phyloP scores from a whole-genome alignment of 2,888 invertebrate species.

The Agrochola circellaris region DNA sequence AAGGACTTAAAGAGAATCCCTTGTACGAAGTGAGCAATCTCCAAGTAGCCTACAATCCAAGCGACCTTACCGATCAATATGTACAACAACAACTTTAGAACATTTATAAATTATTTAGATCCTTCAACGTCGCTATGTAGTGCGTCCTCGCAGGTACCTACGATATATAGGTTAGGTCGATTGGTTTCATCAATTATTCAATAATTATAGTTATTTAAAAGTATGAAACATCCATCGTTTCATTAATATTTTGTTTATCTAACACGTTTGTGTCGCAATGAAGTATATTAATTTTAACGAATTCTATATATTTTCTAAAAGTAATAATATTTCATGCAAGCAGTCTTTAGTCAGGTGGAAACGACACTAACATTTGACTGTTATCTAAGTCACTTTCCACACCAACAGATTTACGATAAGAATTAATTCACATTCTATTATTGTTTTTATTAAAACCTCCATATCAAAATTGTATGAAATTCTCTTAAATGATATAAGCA shows the following conservation, averaged over 20 bases:
- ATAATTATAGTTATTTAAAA: slow-evolving; percentile 63
- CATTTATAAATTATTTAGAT: slow-evolving; percentile 74
- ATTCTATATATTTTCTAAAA: slow-evolving; percentile 69
- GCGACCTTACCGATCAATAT: slow-evolving; percentile 86
- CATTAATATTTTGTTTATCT: slow-evolving; percentile 64
- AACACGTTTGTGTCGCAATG: slow-evolving; percentile 60
- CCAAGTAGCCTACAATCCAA: slow-evolving; percentile 87
- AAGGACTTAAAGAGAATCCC: slow-evolving; percentile 89
- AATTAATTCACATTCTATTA: slow-evolving; percentile 50
- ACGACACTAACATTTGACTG: slow-evolving; percentile 63
- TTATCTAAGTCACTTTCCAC: slow-evolving; percentile 36
- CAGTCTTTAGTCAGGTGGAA: slow-evolving; percentile 78
- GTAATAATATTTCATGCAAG: slow-evolving; percentile 78
- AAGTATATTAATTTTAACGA: slow-evolving; percentile 64
- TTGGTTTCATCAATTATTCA: slow-evolving; percentile 61
- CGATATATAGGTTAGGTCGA: slow-evolving; percentile 62
- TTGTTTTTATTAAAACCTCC: slow-evolving; percentile 48
- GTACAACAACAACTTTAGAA: slow-evolving; percentile 84
- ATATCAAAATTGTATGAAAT: slow-evolving; percentile 59
- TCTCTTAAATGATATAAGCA: slow-evolving; percentile 45
- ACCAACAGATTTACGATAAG: slow-evolving; percentile 51
- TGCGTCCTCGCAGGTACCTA: slow-evolving; percentile 64
- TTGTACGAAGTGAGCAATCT: slow-evolving; percentile 90
- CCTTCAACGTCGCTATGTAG: slow-evolving; percentile 68
- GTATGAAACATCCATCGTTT: slow-evolving; percentile 59